Evolutionary conservation across 1,140 invertebrate genomes (phyloP).

Genomic region (Trichogramma pretiosum): DNA sequence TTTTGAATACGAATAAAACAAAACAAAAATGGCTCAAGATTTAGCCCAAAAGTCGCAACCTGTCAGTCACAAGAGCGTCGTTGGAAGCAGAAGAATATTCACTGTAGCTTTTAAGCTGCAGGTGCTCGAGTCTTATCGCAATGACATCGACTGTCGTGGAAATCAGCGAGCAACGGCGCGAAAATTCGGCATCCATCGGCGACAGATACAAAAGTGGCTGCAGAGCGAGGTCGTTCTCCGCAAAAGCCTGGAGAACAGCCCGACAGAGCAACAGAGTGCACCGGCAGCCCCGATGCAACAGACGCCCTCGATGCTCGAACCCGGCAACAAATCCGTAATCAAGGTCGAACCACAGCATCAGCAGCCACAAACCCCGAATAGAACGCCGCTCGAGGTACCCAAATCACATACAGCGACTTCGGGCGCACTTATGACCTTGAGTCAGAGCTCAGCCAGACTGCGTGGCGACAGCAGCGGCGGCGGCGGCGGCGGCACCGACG

Average conservation of each 20-base stretch:
- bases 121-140: conserved; percentile 74
- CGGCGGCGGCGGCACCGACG: conserved; percentile 19
- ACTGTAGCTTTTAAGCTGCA: conserved; percentile 75
- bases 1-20: too few relatives aligned
- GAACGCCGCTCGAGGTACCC: too few relatives aligned
- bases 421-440: too few relatives aligned
- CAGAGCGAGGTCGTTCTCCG: conserved; percentile 68
- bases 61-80: conserved; percentile 46
- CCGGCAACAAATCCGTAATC: background rate
- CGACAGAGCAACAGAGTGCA: conserved; percentile 30
- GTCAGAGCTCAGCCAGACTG: conserved; percentile 21
- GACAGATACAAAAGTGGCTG: conserved; percentile 83
- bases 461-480: conserved; percentile 26
- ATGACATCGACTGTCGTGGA: conserved; percentile 72
- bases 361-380: conserved; percentile 1
- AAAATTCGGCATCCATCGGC: conserved; percentile 76
- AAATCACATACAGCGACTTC: too few relatives aligned
- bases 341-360: background rate
- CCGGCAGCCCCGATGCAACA: too few relatives aligned
- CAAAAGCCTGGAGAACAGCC: conserved; percentile 49
- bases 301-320: background rate
- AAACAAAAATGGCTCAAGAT: conserved; percentile 49
- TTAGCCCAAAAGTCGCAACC: conserved; percentile 43
- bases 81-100: conserved; percentile 73
- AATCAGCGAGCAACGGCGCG: conserved; percentile 77